These are phyloP conservation scores for Spilosoma lubricipeda DNA, from an alignment of 2,888 invertebrate species.

Conservation along the genomic window DNA sequence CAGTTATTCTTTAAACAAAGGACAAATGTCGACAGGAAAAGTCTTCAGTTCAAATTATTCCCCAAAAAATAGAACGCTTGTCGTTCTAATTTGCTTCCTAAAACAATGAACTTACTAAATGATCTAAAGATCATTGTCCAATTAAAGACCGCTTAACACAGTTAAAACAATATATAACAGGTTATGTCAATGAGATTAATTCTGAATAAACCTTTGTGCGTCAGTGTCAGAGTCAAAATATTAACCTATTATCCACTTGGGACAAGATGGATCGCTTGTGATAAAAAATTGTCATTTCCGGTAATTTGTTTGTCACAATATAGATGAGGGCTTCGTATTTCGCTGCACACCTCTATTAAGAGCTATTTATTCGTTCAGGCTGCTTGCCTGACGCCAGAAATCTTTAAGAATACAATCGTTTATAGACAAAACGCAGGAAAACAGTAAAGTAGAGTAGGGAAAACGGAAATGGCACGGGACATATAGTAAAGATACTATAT, in stretches of 20 bases:
- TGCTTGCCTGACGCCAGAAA: not conserved
- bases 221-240: constrained; percentile 21
- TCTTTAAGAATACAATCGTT: not conserved
- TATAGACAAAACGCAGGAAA: not conserved
- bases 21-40: too few species aligned
- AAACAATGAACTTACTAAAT: not conserved
- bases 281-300: constrained; percentile 14
- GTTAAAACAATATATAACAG: not conserved
- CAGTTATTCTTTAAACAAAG: too few species aligned
- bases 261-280: constrained; percentile 1
- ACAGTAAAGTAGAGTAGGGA: too few species aligned
- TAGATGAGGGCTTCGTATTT: not conserved
- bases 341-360: not conserved
- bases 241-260: constrained; percentile 13
- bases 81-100: not conserved
- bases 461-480: too few species aligned
- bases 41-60: not conserved
- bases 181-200: constrained; percentile 8
- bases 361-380: not conserved
- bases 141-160: not conserved
- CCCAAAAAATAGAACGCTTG: not conserved
- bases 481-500: not conserved
- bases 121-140: not conserved
- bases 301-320: not conserved
- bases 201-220: constrained; percentile 20